A percentile compares a stretch with the other conserved stretches of the same genome.
These are phyloP conservation scores for Tinamus guttatus DNA, from an alignment of 2,113 vertebrate species.

Conservation along the genomic window DNA sequence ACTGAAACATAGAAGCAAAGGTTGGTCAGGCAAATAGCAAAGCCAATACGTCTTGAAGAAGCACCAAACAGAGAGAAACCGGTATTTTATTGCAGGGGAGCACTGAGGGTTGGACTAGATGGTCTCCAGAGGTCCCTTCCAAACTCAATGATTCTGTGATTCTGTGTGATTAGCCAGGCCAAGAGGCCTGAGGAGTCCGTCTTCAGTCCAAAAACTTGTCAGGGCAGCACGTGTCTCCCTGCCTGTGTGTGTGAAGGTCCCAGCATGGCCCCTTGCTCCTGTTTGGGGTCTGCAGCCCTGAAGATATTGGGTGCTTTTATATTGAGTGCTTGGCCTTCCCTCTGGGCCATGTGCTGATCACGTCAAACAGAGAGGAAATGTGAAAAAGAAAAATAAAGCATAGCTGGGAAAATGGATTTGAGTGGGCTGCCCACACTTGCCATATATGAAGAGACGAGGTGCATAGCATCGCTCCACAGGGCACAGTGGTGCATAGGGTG, in stretches of 20 bases:
- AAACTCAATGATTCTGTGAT: too few relatives aligned
- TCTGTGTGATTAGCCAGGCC: neutral
- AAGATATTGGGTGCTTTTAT: neutral
- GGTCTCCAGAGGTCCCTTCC: too few relatives aligned
- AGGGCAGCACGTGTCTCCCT: neutral
- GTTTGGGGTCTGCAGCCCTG: neutral
- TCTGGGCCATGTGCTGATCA: neutral
- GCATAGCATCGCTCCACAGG: neutral
- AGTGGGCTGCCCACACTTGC: neutral
- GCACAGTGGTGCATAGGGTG: neutral
- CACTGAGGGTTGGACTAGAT: too few relatives aligned
- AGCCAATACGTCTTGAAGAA: neutral
- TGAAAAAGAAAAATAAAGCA: neutral
- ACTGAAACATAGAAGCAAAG: neutral
- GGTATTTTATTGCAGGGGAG: neutral
- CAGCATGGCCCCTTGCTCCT: fast-evolving
- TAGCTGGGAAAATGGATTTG: neutral
- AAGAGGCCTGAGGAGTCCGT: neutral
- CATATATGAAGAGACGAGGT: fast-evolving
- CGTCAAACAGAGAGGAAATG: neutral
- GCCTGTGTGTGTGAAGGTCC: neutral
- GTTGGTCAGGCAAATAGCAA: neutral
- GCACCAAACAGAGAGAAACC: neutral
- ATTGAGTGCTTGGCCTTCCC: neutral
- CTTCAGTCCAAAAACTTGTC: neutral